Evolutionary conservation across 2,113 vertebrate genomes (phyloP).

Genomic region (Chunga burmeisteri): DNA sequence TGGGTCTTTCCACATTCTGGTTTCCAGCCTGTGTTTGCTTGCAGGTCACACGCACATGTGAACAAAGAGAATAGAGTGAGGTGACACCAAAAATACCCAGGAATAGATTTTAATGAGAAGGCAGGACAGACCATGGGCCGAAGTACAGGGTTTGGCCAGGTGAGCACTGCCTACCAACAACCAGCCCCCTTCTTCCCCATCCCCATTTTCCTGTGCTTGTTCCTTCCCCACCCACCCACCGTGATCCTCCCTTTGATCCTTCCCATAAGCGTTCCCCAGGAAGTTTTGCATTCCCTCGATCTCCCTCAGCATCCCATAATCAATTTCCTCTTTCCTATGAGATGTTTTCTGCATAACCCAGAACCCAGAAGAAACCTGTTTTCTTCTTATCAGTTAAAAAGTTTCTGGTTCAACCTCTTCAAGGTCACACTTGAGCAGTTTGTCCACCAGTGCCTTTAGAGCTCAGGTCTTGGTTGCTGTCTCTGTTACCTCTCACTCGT

Average conservation of each 20-base stretch:
- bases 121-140: background rate
- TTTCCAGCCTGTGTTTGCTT: background rate
- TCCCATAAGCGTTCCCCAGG: background rate
- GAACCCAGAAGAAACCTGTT: background rate
- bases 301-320: background rate
- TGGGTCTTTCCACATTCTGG: background rate
- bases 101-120: background rate
- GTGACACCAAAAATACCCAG: background rate
- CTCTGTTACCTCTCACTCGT: background rate
- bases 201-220: background rate
- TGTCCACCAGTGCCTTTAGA: background rate
- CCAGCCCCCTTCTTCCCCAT: background rate
- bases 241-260: background rate
- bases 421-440: background rate
- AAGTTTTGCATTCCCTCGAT: background rate
- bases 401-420: background rate
- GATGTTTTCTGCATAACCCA: background rate
- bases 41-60: background rate
- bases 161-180: fast-evolving
- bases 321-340: background rate
- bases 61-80: background rate
- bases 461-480: background rate
- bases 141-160: background rate
- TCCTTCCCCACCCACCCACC: background rate
- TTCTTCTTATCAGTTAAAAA: background rate